A percentile compares a stretch with the other conserved stretches of the same genome.
These are phyloP conservation scores for Scaptomyza hsui DNA, from an alignment of 1,140 invertebrate genomes.

Conservation along the genomic window DNA sequence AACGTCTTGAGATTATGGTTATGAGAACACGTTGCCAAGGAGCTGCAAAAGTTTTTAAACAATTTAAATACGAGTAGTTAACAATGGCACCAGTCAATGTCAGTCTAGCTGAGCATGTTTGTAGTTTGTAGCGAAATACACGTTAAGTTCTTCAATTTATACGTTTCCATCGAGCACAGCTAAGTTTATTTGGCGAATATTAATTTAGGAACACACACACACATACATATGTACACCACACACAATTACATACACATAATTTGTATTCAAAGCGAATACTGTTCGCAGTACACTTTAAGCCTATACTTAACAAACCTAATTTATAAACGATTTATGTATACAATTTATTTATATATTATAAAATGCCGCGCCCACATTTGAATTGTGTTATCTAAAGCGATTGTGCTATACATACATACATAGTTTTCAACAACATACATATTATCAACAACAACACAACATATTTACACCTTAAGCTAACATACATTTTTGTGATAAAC, in stretches of 20 bases:
- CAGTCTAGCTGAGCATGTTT: conserved; percentile 55
- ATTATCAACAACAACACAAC: conserved; percentile 40
- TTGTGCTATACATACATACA: conserved; percentile 18
- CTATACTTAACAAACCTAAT: conserved; percentile 47
- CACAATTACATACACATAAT: conserved; percentile 11
- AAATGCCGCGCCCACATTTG: conserved; percentile 17
- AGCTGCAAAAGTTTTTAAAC: conserved; percentile 42
- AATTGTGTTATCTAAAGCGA: conserved; percentile 17
- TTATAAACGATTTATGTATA: conserved; percentile 50
- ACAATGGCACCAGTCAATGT: conserved; percentile 59
- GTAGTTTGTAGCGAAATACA: conserved; percentile 57
- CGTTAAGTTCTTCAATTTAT: conserved; percentile 42
- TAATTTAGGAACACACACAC: conserved; percentile 53
- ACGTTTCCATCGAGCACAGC: conserved; percentile 40
- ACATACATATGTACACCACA: conserved; percentile 1
- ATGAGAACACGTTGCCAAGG: conserved; percentile 69
- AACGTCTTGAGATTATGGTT: conserved; percentile 69
- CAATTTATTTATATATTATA: conserved; percentile 27
- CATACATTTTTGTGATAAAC: conserved; percentile 79
- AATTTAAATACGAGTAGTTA: conserved; percentile 28
- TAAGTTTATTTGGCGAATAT: conserved; percentile 72
- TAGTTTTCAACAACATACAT: conserved; percentile 15
- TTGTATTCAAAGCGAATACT: conserved; percentile 54
- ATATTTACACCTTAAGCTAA: conserved; percentile 63
- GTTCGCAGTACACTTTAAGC: conserved; percentile 52